Percentiles rank a stretch among this genome's conserved stretches.
phyloP scores from a whole-genome alignment of 2,797 vertebrate species.

The Lepidocolaptes lacrymiger region DNA sequence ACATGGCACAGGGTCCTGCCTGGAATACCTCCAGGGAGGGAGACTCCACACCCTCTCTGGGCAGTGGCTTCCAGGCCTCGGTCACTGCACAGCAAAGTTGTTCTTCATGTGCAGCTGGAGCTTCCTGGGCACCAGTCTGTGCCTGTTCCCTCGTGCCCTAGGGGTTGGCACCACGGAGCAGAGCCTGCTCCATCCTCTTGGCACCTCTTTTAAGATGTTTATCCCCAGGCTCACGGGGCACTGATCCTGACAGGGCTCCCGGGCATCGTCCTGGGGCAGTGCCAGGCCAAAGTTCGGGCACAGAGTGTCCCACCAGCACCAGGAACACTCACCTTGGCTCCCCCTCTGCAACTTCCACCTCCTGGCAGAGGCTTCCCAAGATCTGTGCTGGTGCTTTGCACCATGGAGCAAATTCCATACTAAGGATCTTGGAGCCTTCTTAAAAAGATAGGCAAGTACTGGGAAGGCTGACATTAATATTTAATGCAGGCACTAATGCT shows the following conservation, averaged over 20 bases:
- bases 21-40: accelerated
- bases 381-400: accelerated
- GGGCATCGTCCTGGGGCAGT: neutral
- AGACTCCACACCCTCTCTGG: accelerated
- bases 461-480: neutral
- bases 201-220: neutral
- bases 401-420: accelerated
- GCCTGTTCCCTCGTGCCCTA: accelerated
- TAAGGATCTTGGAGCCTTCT: neutral
- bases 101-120: neutral
- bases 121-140: neutral
- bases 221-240: no score
- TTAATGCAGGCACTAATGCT: neutral
- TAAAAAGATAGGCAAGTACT: neutral
- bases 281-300: neutral
- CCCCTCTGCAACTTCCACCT: neutral
- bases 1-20: accelerated
- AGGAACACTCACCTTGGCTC: neutral
- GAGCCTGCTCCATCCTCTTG: neutral
- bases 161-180: neutral
- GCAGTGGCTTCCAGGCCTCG: accelerated
- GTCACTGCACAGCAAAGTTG: neutral
- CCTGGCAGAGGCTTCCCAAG: neutral
- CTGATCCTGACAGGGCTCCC: neutral
- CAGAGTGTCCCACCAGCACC: neutral